Percentiles rank a stretch among this genome's conserved stretches.
Evolutionary conservation across 2,888 invertebrate species (phyloP).

Genomic region (Pseudoips prasinana): DNA sequence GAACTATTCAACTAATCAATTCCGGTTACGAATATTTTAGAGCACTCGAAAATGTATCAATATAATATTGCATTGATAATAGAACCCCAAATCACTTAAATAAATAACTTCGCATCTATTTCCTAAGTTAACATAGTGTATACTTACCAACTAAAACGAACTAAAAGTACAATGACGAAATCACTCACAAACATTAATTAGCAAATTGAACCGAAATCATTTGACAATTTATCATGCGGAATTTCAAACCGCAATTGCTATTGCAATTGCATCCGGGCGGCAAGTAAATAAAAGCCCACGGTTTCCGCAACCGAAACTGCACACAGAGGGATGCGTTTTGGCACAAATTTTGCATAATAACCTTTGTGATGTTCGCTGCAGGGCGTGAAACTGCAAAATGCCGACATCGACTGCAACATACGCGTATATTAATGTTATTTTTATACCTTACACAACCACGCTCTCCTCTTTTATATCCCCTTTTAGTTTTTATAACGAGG

Average conservation of each 20-base stretch:
- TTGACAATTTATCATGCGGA: slow-evolving; percentile 57
- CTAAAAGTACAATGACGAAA: slow-evolving; percentile 26
- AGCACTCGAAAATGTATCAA: too few relatives aligned
- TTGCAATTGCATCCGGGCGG: slow-evolving; percentile 53
- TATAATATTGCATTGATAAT: too few relatives aligned
- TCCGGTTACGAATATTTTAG: too few relatives aligned
- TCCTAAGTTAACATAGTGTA: too few relatives aligned
- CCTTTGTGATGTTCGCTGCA: slow-evolving; percentile 50
- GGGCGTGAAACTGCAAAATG: slow-evolving; percentile 46
- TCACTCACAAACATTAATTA: slow-evolving; percentile 53
- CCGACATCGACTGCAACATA: slow-evolving; percentile 24
- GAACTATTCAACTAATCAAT: too few relatives aligned
- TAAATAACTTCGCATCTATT: too few relatives aligned
- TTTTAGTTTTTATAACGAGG: neutral
- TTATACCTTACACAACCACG: slow-evolving; percentile 13
- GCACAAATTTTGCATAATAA: slow-evolving; percentile 71
- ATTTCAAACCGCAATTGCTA: slow-evolving; percentile 50
- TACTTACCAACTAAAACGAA: too few relatives aligned
- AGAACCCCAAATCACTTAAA: too few relatives aligned
- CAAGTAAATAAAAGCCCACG: slow-evolving; percentile 59
- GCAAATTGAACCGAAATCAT: slow-evolving; percentile 52
- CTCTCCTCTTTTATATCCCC: slow-evolving; percentile 1
- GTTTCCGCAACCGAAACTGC: slow-evolving; percentile 54
- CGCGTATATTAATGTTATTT: slow-evolving; percentile 21
- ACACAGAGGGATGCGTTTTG: slow-evolving; percentile 56